Conservation (phyloP, 2,888 invertebrate genomes). For the Agrochola macilenta region DNA sequence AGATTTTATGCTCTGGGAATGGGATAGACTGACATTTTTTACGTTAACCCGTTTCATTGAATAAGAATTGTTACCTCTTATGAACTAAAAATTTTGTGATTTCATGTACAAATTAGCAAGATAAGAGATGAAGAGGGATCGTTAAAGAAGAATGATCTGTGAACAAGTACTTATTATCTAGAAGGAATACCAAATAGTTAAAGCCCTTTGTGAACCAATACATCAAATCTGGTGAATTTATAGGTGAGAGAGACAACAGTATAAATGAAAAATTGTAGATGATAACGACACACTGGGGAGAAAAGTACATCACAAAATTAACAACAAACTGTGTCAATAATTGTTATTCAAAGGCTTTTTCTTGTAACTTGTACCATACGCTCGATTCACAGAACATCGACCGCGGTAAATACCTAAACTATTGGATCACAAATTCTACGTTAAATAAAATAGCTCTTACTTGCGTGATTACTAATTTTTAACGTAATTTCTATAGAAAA, state of each 20-base stretch:
- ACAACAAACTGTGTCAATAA: not conserved
- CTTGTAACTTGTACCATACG: constrained; percentile 41
- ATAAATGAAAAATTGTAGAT: not conserved
- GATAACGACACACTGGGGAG: not conserved
- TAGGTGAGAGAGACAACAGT: not conserved
- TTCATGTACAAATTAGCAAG: not conserved
- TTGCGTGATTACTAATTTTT: constrained; percentile 26
- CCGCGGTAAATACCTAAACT: constrained; percentile 46
- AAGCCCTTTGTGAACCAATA: not conserved
- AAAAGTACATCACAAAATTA: not conserved
- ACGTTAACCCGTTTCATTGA: not conserved
- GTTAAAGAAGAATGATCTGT: not conserved
- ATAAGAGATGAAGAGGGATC: not conserved
- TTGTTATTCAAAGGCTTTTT: not conserved
- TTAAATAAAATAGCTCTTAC: constrained; percentile 34
- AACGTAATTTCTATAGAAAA: not conserved
- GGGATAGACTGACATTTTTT: not conserved
- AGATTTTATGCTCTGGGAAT: not conserved
- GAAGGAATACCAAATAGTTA: not conserved
- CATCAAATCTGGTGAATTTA: not conserved
- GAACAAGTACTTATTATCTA: not conserved
- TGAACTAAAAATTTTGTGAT: not conserved
- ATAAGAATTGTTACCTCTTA: not conserved
- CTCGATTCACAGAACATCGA: constrained; percentile 42
- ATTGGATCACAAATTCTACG: constrained; percentile 39